Percentiles rank a stretch among this genome's conserved stretches.
phyloP scores from a whole-genome alignment of 1,140 invertebrate species.

The Drosophila guanche region DNA sequence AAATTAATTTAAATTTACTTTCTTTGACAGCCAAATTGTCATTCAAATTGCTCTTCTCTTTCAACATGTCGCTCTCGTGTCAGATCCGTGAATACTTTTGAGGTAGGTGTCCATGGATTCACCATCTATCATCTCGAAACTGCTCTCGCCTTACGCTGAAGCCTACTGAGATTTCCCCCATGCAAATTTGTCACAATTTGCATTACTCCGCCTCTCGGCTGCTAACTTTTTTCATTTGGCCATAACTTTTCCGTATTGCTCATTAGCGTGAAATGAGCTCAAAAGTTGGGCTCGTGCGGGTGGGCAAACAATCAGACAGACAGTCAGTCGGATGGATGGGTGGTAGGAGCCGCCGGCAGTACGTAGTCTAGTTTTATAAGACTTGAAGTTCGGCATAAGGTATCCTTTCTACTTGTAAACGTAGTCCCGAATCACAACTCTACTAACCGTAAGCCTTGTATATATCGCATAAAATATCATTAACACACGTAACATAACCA shows the following conservation, averaged over 20 bases:
- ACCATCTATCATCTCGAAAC: not conserved
- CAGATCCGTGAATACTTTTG: conserved; percentile 10
- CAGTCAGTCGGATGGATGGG: not conserved
- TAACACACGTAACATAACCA: conserved; percentile 41
- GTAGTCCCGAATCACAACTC: conserved; percentile 11
- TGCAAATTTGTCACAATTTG: conserved; percentile 18
- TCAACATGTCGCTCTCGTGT: conserved; percentile 19
- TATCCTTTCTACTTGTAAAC: not conserved
- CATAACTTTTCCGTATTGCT: conserved; percentile 24
- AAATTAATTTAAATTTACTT: conserved; percentile 68
- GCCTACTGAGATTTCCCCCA: not conserved
- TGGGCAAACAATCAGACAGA: not conserved
- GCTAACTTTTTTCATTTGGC: conserved; percentile 43
- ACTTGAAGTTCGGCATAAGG: conserved; percentile 1
- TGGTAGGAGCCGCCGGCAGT: no score
- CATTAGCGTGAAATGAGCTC: conserved; percentile 40
- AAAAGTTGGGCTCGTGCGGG: conserved; percentile 4
- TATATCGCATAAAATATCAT: conserved; percentile 62
- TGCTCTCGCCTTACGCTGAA: not conserved
- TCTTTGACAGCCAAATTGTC: conserved; percentile 58
- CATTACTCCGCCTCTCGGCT: not conserved
- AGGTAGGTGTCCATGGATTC: not conserved
- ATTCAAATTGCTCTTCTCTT: conserved; percentile 44
- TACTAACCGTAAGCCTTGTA: conserved; percentile 65
- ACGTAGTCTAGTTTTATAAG: conserved; percentile 4